A percentile compares a stretch with the other conserved stretches of the same genome.
These are phyloP conservation scores for Cheilosia grossa DNA, from an alignment of 2,888 invertebrate genomes.

Conservation along the genomic window DNA sequence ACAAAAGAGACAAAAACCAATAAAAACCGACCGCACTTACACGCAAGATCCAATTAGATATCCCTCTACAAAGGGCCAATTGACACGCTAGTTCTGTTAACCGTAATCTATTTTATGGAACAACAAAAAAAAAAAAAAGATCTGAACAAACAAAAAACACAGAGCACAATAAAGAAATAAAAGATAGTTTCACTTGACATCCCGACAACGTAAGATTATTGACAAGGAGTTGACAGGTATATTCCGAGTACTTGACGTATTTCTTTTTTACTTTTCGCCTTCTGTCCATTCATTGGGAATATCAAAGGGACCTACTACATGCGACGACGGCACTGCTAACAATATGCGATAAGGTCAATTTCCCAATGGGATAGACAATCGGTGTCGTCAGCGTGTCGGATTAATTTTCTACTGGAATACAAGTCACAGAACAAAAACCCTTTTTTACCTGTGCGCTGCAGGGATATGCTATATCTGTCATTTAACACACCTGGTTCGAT, in stretches of 20 bases:
- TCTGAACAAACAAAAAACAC: slow-evolving; percentile 7
- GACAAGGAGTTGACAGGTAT: slow-evolving; percentile 71
- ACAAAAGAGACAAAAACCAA: neutral
- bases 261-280: neutral
- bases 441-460: slow-evolving; percentile 30
- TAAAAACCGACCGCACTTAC: slow-evolving; percentile 45
- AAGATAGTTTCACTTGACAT: slow-evolving; percentile 55
- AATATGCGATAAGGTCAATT: slow-evolving; percentile 31
- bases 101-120: slow-evolving; percentile 49
- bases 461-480: neutral
- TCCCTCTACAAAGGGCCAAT: slow-evolving; percentile 34
- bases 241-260: slow-evolving; percentile 47
- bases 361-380: slow-evolving; percentile 30
- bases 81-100: slow-evolving; percentile 51
- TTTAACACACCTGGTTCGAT: slow-evolving; percentile 42
- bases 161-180: slow-evolving; percentile 9
- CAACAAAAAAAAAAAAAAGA: neutral
- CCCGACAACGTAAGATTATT: slow-evolving; percentile 31
- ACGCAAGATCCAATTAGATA: slow-evolving; percentile 51
- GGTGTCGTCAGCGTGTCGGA: slow-evolving; percentile 25
- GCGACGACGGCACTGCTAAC: slow-evolving; percentile 1
- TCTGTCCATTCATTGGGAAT: slow-evolving; percentile 40
- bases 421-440: slow-evolving; percentile 6
- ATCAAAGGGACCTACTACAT: slow-evolving; percentile 27
- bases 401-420: slow-evolving; percentile 38